These are phyloP conservation scores for Drosophila bifasciata DNA, from an alignment of 1,140 invertebrate genomes.

Conservation along the genomic window DNA sequence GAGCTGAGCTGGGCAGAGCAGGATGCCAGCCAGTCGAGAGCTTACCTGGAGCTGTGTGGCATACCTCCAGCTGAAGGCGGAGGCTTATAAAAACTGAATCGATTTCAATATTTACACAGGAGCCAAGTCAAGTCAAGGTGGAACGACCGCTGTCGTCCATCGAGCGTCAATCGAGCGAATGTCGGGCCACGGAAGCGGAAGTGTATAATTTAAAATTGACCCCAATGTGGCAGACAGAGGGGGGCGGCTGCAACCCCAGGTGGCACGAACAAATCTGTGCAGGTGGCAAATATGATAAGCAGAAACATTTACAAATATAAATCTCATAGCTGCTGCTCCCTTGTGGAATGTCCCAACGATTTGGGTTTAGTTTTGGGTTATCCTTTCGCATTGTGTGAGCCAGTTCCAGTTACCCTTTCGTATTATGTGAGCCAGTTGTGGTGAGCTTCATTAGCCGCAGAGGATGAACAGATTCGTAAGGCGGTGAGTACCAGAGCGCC, in stretches of 20 bases:
- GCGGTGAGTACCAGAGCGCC: conserved; percentile 5
- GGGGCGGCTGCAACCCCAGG: not conserved
- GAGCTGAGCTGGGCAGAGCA: too few relatives aligned
- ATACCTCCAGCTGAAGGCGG: conserved; percentile 6
- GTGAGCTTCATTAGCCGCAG: conserved; percentile 51
- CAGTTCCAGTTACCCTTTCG: too few relatives aligned
- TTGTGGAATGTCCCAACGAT: conserved; percentile 4
- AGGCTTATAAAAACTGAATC: conserved; percentile 74
- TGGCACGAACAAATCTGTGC: conserved; percentile 19
- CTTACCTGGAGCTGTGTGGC: conserved; percentile 38
- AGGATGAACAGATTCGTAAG: not conserved
- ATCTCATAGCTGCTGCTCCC: not conserved
- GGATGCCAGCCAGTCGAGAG: conserved; percentile 45
- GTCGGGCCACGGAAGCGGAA: conserved; percentile 69
- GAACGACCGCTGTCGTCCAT: conserved; percentile 13
- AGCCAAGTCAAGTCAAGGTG: conserved; percentile 29
- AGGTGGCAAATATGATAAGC: conserved; percentile 71
- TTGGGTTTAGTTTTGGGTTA: conserved; percentile 13
- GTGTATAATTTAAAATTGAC: conserved; percentile 83
- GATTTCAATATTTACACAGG: conserved; percentile 80
- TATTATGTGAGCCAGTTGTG: too few relatives aligned
- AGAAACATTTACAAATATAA: conserved; percentile 45
- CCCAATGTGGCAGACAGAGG: conserved; percentile 48
- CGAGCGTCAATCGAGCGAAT: conserved; percentile 72
- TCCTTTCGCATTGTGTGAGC: too few relatives aligned